Conservation (phyloP, 2,113 vertebrate species). For the Thamnophis sirtalis region DNA sequence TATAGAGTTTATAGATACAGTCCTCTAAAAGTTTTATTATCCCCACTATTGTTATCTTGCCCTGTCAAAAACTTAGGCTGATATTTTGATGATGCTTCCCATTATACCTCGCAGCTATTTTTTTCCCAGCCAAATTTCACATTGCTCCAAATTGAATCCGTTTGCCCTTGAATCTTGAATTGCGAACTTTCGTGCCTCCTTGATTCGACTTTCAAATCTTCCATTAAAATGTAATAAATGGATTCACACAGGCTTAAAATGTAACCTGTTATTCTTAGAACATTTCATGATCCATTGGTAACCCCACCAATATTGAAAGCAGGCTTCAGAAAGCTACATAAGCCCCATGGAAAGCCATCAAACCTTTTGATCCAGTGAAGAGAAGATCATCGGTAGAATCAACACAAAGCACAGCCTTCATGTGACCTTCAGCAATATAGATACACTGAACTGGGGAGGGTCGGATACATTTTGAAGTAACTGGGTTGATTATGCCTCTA, state of each 20-base stretch:
- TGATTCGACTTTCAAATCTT: not conserved
- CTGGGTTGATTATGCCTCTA: constrained; percentile 90
- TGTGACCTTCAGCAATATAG: constrained; percentile 89
- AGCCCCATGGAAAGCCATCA: constrained; percentile 4
- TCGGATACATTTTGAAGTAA: constrained; percentile 71
- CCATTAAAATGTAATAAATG: not conserved
- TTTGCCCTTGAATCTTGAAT: not conserved
- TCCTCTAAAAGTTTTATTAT: not conserved
- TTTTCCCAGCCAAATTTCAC: not conserved
- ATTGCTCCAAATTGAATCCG: not conserved
- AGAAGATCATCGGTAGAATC: constrained; percentile 96
- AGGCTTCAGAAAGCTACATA: constrained; percentile 4
- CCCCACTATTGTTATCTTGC: not conserved
- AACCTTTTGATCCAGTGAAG: constrained; percentile 97
- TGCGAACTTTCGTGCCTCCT: not conserved
- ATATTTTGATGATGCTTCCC: not conserved
- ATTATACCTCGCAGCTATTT: not conserved
- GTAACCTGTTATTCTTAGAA: too few species aligned
- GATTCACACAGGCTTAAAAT: not conserved
- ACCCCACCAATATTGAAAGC: not conserved
- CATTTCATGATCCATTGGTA: not conserved
- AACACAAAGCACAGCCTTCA: constrained; percentile 90
- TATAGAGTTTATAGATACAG: not conserved
- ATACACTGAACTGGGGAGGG: constrained; percentile 79
- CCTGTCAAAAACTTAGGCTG: not conserved